Evolutionary conservation across 2,888 invertebrate genomes (phyloP).

Genomic region (Trilocha varians): DNA sequence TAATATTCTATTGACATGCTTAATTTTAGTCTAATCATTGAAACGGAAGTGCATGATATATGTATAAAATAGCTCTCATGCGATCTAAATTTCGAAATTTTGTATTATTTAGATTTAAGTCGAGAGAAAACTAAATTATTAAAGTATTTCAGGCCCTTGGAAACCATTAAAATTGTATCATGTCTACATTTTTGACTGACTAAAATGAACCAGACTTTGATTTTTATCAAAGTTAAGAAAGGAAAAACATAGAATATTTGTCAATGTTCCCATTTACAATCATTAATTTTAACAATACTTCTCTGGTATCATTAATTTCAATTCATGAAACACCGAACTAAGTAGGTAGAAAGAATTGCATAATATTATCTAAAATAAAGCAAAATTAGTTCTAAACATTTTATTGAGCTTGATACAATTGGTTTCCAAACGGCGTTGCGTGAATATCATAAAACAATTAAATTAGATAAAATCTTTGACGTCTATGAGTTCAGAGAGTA

Average conservation of each 20-base stretch:
- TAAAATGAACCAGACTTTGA: conserved; percentile 44
- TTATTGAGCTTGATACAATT: too few species aligned
- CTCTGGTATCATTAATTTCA: too few species aligned
- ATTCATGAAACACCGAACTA: too few species aligned
- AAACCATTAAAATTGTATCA: conserved; percentile 32
- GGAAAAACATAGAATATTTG: too few species aligned
- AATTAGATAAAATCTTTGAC: conserved; percentile 52
- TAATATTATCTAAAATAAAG: too few species aligned
- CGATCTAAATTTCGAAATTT: conserved; percentile 39
- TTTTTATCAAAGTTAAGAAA: too few species aligned
- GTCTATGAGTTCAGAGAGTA: conserved; percentile 63
- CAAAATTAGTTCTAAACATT: too few species aligned
- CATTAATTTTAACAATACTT: too few species aligned
- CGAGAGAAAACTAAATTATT: conserved; percentile 23
- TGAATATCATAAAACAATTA: conserved; percentile 43
- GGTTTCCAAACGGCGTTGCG: conserved; percentile 45
- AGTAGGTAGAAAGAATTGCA: too few species aligned
- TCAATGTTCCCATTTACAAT: too few species aligned
- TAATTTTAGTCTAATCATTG: conserved; percentile 63
- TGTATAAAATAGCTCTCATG: conserved; percentile 61
- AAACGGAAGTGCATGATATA: conserved; percentile 60
- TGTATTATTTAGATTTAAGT: conserved; percentile 57
- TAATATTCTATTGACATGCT: conserved; percentile 70
- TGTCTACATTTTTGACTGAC: conserved; percentile 16
- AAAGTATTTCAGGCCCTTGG: conserved; percentile 41